phyloP scores from a whole-genome alignment of 2,113 vertebrate genomes.

The Sebastes fasciatus region DNA sequence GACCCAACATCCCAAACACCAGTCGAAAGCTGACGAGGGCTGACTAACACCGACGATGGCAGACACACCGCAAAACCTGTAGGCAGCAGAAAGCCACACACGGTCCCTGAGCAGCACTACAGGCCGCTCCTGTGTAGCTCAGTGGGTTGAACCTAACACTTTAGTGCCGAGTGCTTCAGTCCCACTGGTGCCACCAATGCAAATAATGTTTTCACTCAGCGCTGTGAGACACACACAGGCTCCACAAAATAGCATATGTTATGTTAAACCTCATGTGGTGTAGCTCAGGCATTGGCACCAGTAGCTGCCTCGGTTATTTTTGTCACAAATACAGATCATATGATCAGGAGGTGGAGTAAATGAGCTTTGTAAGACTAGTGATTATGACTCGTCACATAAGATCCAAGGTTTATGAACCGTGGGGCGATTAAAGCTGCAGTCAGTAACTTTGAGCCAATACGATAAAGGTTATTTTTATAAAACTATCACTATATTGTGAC shows the following conservation, averaged over 20 bases:
- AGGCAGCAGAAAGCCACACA: neutral
- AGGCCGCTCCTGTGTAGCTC: neutral
- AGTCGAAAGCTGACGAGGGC: neutral
- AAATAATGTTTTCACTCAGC: slow-evolving; percentile 27
- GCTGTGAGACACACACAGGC: slow-evolving; percentile 9
- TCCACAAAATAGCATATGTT: slow-evolving; percentile 54
- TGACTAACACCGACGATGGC: neutral
- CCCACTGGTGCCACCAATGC: slow-evolving; percentile 4
- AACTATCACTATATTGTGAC: too few species aligned
- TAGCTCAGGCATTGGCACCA: slow-evolving; percentile 32
- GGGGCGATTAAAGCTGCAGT: neutral
- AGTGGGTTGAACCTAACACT: neutral
- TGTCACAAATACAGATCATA: slow-evolving; percentile 41
- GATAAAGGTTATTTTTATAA: too few species aligned
- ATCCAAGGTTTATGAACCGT: neutral
- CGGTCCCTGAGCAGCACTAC: neutral
- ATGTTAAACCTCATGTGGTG: slow-evolving; percentile 39
- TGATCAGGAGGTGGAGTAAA: slow-evolving; percentile 21
- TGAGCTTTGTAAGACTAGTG: slow-evolving; percentile 4
- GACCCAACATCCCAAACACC: neutral
- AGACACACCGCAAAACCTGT: neutral
- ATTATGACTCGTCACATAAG: neutral
- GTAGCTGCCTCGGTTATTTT: slow-evolving; percentile 42
- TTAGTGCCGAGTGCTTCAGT: neutral
- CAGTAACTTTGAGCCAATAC: too few species aligned